Conservation (phyloP, 2,888 invertebrate genomes). For the Lapara coniferarum region DNA sequence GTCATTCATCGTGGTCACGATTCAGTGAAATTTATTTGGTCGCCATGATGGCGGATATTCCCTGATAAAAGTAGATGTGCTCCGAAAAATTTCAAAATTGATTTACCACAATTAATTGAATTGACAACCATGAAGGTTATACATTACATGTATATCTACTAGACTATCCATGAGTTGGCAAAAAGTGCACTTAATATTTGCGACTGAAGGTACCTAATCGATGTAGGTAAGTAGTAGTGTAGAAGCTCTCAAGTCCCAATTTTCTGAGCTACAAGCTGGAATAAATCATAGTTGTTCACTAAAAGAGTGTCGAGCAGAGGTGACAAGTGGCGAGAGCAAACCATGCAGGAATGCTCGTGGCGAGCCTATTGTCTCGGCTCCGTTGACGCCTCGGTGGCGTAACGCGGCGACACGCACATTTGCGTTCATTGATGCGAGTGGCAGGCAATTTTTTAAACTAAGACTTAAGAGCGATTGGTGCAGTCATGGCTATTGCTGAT, state of each 20-base stretch:
- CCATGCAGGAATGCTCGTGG: background rate
- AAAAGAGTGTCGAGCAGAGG: slow-evolving; percentile 62
- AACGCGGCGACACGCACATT: slow-evolving; percentile 79
- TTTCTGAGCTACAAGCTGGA: slow-evolving; percentile 58
- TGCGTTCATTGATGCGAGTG: slow-evolving; percentile 71
- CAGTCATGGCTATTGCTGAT: no score
- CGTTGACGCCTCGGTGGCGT: slow-evolving; percentile 53
- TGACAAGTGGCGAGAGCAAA: slow-evolving; percentile 61
- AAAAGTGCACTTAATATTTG: slow-evolving; percentile 31
- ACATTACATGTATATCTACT: background rate
- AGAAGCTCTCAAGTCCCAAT: slow-evolving; percentile 52
- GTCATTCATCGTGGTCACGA: slow-evolving; percentile 49
- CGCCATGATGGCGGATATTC: slow-evolving; percentile 55
- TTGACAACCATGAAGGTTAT: slow-evolving; percentile 50
- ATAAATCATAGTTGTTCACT: slow-evolving; percentile 63
- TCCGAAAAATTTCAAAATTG: slow-evolving; percentile 57
- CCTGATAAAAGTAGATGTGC: slow-evolving; percentile 61
- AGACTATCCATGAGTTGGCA: slow-evolving; percentile 4
- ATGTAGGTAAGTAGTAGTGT: slow-evolving; percentile 43
- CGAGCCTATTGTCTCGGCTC: slow-evolving; percentile 62
- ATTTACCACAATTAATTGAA: slow-evolving; percentile 58
- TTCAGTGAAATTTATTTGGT: slow-evolving; percentile 41
- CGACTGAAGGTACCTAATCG: slow-evolving; percentile 40
- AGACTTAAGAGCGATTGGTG: no score
- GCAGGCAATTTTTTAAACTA: slow-evolving; percentile 18